Conservation (phyloP, 2,888 invertebrate species). For the Seira musarum region DNA sequence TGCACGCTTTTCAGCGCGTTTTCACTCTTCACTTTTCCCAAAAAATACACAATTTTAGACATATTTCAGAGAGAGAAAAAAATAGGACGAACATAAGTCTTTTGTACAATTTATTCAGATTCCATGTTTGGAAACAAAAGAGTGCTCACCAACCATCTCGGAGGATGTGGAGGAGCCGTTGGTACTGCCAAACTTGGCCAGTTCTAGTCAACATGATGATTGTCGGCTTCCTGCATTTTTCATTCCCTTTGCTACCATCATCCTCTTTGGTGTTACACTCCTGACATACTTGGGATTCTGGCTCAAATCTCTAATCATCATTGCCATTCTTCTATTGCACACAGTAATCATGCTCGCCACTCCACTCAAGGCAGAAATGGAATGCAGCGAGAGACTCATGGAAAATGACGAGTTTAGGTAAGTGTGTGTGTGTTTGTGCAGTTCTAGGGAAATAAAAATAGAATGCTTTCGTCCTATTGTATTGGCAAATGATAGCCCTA, state of each 20-base stretch:
- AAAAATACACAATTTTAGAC: background rate
- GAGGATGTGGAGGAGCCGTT: slow-evolving; percentile 62
- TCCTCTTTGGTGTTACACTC: slow-evolving; percentile 80
- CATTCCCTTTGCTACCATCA: slow-evolving; percentile 80
- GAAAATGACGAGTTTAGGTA: slow-evolving; percentile 58
- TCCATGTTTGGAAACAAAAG: slow-evolving; percentile 65
- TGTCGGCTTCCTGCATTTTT: slow-evolving; percentile 84
- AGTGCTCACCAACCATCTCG: slow-evolving; percentile 48
- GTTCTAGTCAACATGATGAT: slow-evolving; percentile 68
- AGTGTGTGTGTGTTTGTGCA: too few species aligned
- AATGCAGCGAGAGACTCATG: slow-evolving; percentile 65
- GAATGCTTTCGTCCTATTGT: too few species aligned
- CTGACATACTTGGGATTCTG: slow-evolving; percentile 82
- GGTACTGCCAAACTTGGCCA: slow-evolving; percentile 64
- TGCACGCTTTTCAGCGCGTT: background rate
- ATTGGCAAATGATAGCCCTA: background rate
- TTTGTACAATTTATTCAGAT: slow-evolving; percentile 49
- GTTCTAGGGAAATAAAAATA: too few species aligned
- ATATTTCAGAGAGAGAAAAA: background rate
- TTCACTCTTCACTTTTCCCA: background rate
- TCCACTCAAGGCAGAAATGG: slow-evolving; percentile 64
- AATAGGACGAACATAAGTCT: background rate
- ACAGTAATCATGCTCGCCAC: slow-evolving; percentile 61
- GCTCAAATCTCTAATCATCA: slow-evolving; percentile 79
- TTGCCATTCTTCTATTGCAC: slow-evolving; percentile 76